Evolutionary conservation across 2,113 vertebrate species (phyloP), one percentile per base, ranked within the genome.

Genomic region (Sinocyclocheilus maitianheensis): DNA sequence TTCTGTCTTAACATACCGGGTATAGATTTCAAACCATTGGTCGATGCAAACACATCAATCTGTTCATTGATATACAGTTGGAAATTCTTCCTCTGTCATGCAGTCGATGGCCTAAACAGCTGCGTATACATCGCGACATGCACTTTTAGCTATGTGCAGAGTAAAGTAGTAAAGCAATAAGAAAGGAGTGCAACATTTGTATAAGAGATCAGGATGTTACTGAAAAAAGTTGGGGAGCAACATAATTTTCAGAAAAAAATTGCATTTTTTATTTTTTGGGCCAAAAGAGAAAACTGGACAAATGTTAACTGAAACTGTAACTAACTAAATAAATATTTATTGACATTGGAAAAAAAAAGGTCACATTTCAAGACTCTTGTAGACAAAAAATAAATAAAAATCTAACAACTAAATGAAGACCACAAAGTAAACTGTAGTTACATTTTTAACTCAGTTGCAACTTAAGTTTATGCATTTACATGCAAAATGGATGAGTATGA

Each of bases 1-100:
- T 34, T 78, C 30, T 18, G 65, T 87, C 62, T 81, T 62, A 58
- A 77, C 77, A 84, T 53, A 40, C 30, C 10, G 4, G 7, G 37
- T 43, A 84, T 72, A 81, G 86, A 88, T 89, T 77, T 69, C 9
- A 48, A 58, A 20, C 46, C 83, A 77, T 53, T 65, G 53, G 82
- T 78, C 55, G 5, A 89, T 85, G 78, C 48, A 51, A 86, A 75
- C 83, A 76, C 58, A 85, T 85, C 20, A 24, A 82, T 58, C 85
- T 6, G 10, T 85, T 76, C 40, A 34, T 55, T 85, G 85, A 89
- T 71, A 85, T 77, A 51, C 79, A 67, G 65, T 69, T 16, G 34
- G 79, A 55, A 85, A 74, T 18, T 37, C 65, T 71, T 67, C n/a
- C 48, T 40, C 3, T 37, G 48, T 48, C 46, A 74, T 78, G 76